Evolutionary conservation across 2,113 vertebrate genomes (phyloP).

Genomic region (Craseonycteris thonglongyai): DNA sequence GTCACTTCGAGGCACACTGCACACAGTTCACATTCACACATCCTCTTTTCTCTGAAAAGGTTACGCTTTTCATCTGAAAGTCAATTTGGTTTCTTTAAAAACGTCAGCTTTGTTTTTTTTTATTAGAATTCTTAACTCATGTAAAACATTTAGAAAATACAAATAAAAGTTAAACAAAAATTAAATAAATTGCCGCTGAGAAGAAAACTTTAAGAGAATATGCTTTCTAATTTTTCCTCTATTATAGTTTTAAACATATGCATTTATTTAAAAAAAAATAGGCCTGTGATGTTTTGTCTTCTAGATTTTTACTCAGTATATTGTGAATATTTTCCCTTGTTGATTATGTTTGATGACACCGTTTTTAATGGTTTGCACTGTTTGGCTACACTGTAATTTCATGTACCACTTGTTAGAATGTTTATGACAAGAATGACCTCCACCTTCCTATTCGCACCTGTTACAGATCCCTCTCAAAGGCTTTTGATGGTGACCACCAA

Average conservation of each 20-base stretch:
- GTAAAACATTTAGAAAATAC: not conserved
- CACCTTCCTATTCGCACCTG: not conserved
- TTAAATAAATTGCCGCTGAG: not conserved
- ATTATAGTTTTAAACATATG: not conserved
- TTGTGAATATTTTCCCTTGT: not conserved
- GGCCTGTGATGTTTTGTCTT: not conserved
- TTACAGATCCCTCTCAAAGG: not conserved
- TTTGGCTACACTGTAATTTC: not conserved
- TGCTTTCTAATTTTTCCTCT: not conserved
- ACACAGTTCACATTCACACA: not conserved
- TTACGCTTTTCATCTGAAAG: not conserved
- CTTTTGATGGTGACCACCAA: not conserved
- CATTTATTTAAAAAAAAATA: not conserved
- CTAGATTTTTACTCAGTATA: not conserved
- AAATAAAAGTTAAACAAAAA: conserved; percentile 4
- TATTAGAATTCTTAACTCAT: not conserved
- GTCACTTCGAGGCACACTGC: fast-evolving
- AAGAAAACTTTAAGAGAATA: not conserved
- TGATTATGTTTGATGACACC: not conserved
- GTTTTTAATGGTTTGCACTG: not conserved
- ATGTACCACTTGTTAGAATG: not conserved
- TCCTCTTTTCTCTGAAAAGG: conserved; percentile 45
- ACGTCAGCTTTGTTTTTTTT: not conserved
- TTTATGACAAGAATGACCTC: not conserved
- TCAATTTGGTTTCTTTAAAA: not conserved